Evolutionary conservation across 2,888 invertebrate genomes (phyloP).

Genomic region (Meteorus cinctellus): DNA sequence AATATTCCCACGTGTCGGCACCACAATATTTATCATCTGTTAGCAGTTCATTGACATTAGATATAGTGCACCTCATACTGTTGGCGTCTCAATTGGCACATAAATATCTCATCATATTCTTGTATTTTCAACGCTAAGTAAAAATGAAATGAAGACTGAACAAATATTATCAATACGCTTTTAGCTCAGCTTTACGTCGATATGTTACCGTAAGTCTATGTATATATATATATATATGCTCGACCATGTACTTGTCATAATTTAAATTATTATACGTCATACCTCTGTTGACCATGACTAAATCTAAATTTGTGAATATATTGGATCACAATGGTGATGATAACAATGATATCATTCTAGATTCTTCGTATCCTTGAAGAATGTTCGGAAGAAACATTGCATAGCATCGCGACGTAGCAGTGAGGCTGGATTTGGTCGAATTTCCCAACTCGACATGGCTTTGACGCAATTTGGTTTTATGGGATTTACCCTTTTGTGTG

Average conservation of each 20-base stretch:
- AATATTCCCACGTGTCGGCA: conserved; percentile 18
- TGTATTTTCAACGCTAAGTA: conserved; percentile 1
- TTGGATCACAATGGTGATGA: neutral
- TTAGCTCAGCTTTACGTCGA: neutral
- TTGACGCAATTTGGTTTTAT: conserved; percentile 92
- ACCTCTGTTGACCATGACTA: neutral
- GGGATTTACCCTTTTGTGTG: conserved; percentile 81
- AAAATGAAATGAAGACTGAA: conserved; percentile 7
- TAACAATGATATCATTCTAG: conserved; percentile 67
- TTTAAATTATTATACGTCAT: neutral
- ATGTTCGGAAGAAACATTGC: conserved; percentile 81
- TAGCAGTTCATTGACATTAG: conserved; percentile 23
- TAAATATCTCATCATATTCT: conserved; percentile 15
- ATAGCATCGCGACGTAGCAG: conserved; percentile 76
- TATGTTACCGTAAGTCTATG: neutral
- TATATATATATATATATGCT: neutral
- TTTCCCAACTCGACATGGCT: conserved; percentile 89
- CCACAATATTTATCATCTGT: neutral
- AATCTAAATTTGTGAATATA: neutral
- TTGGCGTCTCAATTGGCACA: conserved; percentile 1
- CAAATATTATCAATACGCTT: conserved; percentile 21
- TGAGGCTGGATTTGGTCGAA: conserved; percentile 75
- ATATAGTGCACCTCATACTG: neutral
- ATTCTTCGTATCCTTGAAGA: conserved; percentile 81
- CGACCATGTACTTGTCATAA: neutral